Base-by-base conservation (phyloP, 2,888 invertebrate genomes). In the Lasiommata megera region DNA sequence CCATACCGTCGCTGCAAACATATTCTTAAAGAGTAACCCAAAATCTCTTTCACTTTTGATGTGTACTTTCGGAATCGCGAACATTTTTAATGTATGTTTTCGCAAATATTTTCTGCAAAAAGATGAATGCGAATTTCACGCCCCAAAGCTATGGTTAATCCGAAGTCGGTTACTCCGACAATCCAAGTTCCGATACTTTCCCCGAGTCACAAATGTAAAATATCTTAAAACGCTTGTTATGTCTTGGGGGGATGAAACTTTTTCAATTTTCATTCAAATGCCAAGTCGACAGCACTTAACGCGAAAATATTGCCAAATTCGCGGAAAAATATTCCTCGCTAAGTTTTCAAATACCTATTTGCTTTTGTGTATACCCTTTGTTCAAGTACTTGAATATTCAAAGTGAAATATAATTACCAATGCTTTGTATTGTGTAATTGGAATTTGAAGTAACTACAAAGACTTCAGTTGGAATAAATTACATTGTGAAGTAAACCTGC, bases 211-310 rank as follows among this genome's bases (percentile, higher is more conserved):
- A 63, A 61, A 61, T 64, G 60, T 66, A 63, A 63, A 65, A 64
- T 66, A 61, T 61, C 54, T 62, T 74, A 74, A 79, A 77, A 74
- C 73, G 67, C 69, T 72, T 79, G 73, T 79, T 74, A 72, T 78
- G 74, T 74, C 73, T 72, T 63, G 67, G 53, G 62, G 73, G 73
- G 72, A 72, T 68, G 68, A 81, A 85, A 87, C 82, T 84, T 86
- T 86, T 85, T 84, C 83, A 82, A 86, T 85, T 84, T 84, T 74
- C 75, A 80, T 84, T 80, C 73, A 79, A 80, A 84, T 78, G 72
- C 70, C 66, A 62, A 71, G 71, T 72, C 73, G 70, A 68, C 69
- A 67, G 71, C 73, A 75, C 73, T 79, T 76, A 76, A 69, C 74
- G 71, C 69, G 66, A 68, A 78, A 77, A 77, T 76, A 76, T 72